A percentile compares a stretch with the other conserved stretches of the same genome.
phyloP scores from a whole-genome alignment of 2,113 vertebrate species.

The Pelecanoides urinatrix region DNA sequence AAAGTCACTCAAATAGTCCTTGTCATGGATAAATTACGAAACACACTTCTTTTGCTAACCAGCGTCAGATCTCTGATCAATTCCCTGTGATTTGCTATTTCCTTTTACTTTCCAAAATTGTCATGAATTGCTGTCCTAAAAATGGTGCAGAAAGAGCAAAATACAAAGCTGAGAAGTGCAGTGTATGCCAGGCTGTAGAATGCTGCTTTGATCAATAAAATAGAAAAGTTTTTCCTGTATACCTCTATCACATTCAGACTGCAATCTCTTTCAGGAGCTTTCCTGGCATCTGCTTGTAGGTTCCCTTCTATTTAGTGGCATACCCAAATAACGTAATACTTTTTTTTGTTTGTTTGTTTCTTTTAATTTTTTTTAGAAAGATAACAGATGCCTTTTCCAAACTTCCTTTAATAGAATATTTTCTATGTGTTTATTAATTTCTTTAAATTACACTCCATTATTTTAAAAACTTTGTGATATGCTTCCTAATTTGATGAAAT shows the following conservation, averaged over 20 bases:
- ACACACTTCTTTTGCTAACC: not conserved
- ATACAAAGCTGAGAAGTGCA: not conserved
- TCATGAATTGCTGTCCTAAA: not conserved
- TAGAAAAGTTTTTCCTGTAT: not conserved
- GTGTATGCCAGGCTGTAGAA: not conserved
- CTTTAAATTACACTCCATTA: not conserved
- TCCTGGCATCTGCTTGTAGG: not conserved
- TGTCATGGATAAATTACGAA: not conserved
- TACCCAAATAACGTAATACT: not conserved
- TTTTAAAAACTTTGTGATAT: not conserved
- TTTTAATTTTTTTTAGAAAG: not conserved
- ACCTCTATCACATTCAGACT: not conserved
- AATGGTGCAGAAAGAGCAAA: not conserved
- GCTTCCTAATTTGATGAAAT: not conserved
- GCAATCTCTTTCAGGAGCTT: not conserved
- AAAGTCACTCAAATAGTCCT: not conserved
- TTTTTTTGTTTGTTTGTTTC: too few relatives aligned
- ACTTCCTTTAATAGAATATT: not conserved
- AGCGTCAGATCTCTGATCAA: not conserved
- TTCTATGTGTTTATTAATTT: not conserved
- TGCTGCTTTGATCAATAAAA: not conserved
- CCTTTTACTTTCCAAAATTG: not conserved
- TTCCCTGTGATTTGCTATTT: not conserved
- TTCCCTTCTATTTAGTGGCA: not conserved
- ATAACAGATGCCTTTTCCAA: not conserved